Percentiles rank a stretch among this genome's conserved stretches.
Conservation (phyloP, 2,888 invertebrate genomes). For the Teinopalpus imperialis region DNA sequence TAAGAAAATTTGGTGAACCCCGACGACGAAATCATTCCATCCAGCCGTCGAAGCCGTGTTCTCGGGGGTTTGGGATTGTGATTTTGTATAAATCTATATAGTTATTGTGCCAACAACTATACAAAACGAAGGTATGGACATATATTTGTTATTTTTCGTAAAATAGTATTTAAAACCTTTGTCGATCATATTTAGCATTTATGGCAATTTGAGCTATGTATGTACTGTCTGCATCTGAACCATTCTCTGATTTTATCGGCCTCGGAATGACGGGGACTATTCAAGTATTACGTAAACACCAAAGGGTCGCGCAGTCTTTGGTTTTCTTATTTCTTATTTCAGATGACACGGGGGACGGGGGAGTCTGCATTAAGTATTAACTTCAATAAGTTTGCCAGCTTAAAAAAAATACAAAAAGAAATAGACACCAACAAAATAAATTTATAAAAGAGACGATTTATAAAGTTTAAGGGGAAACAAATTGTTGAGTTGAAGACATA, state of each 20-base stretch:
- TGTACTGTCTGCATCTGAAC: no score
- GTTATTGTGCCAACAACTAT: slow-evolving; percentile 77
- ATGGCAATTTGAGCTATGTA: no score
- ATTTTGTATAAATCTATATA: slow-evolving; percentile 72
- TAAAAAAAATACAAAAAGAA: no score
- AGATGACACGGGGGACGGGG: no score
- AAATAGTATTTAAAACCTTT: slow-evolving; percentile 50
- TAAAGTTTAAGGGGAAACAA: slow-evolving; percentile 11
- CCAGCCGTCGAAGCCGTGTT: slow-evolving; percentile 81
- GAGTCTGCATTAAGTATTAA: no score
- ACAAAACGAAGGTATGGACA: slow-evolving; percentile 72
- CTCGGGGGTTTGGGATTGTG: slow-evolving; percentile 79
- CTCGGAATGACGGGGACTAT: no score
- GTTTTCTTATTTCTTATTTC: no score
- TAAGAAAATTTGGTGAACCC: no score
- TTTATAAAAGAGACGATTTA: slow-evolving; percentile 1
- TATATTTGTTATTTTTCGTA: slow-evolving; percentile 44
- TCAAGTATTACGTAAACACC: no score
- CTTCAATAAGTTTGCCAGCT: no score
- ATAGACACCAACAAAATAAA: neutral
- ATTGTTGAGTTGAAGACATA: slow-evolving; percentile 6
- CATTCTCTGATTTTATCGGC: no score
- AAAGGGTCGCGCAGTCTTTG: no score
- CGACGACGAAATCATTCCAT: slow-evolving; percentile 82
- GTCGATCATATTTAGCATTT: slow-evolving; percentile 72